Evolutionary conservation across 2,888 invertebrate species (phyloP), one percentile per base, ranked within the genome.

Genomic region (Troglohyphantes excavatus): DNA sequence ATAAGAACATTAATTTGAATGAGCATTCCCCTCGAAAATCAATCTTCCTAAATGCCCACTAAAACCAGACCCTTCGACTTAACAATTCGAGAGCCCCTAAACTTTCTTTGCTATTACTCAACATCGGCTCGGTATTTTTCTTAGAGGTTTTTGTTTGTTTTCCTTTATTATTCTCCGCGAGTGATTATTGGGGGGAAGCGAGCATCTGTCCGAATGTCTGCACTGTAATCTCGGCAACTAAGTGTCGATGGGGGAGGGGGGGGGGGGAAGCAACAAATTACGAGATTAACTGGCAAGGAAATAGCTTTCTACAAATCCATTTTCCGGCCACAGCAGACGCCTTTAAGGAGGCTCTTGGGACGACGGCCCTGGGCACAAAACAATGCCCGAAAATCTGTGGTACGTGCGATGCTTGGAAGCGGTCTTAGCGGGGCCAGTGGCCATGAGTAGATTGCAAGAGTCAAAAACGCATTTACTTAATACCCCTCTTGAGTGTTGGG

Each of bases 251-350:
- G 67, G 68, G 33, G 85, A 76, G 46, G 46, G 73, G n/a, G n/a
- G n/a, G n/a, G n/a, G 9, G 33, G 85, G 85, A 59, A 63, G 73
- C 79, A 81, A 81, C 72, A 87, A 87, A 87, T 87, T 87, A 87
- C 87, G 73, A 87, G 87, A 87, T 87, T 87, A 87, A 87, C 87
- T 81, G 65, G 73, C 72, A 87, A 73, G 79, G 87, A 86, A 86
- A 86, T 86, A 72, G 86, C 87, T 87, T 87, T 87, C 87, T 81
- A 81, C 87, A 87, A 87, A 81, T 87, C 87, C 81, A 87, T 87
- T 87, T 82, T 81, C 87, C 29, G 73, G 72, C 87, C 79, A 61
- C 87, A 81, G 65, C 72, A 87, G 73, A 79, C 87, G 87, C 87
- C 53, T 46, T 81, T 67, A 87, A 87, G 87, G 73, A 46, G 79